A percentile compares a stretch with the other conserved stretches of the same genome.
Evolutionary conservation across 2,113 vertebrate genomes (phyloP).

Genomic region (Sarotherodon lohbergeri): DNA sequence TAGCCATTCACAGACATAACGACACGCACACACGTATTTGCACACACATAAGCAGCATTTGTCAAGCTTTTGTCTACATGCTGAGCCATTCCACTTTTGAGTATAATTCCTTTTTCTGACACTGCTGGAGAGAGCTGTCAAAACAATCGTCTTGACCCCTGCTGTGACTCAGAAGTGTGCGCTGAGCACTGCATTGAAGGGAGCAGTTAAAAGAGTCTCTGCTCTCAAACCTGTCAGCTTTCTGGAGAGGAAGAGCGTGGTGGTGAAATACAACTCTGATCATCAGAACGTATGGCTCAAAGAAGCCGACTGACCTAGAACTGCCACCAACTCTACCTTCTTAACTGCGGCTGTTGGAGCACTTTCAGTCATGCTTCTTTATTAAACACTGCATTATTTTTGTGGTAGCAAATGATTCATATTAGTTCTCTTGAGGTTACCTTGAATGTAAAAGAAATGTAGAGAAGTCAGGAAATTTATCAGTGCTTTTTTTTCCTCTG

Average conservation of each 20-base stretch:
- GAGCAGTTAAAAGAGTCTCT: constrained; percentile 47
- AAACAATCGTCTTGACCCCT: constrained; percentile 61
- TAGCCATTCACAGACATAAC: background rate
- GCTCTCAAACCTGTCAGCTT: constrained; percentile 47
- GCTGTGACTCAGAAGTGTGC: constrained; percentile 56
- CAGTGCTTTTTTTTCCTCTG: background rate
- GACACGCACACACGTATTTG: background rate
- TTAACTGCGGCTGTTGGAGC: background rate
- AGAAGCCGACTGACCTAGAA: constrained; percentile 56
- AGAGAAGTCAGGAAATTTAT: background rate
- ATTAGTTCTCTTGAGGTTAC: background rate
- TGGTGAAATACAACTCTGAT: constrained; percentile 27
- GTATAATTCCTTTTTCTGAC: constrained; percentile 53
- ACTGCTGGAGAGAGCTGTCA: constrained; percentile 65
- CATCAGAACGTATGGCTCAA: constrained; percentile 21
- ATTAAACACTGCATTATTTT: background rate
- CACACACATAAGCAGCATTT: background rate
- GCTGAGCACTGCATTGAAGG: constrained; percentile 48
- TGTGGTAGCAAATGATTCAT: background rate
- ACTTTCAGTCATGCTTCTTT: background rate
- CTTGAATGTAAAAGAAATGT: background rate
- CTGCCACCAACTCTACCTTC: constrained; percentile 45
- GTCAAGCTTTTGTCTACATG: constrained; percentile 24
- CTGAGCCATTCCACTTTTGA: constrained; percentile 19
- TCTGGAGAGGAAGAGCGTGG: background rate